Evolutionary conservation across 92 coral and sea anemone species (phyloP).

Genomic region (Umimayanthus kanabou): DNA sequence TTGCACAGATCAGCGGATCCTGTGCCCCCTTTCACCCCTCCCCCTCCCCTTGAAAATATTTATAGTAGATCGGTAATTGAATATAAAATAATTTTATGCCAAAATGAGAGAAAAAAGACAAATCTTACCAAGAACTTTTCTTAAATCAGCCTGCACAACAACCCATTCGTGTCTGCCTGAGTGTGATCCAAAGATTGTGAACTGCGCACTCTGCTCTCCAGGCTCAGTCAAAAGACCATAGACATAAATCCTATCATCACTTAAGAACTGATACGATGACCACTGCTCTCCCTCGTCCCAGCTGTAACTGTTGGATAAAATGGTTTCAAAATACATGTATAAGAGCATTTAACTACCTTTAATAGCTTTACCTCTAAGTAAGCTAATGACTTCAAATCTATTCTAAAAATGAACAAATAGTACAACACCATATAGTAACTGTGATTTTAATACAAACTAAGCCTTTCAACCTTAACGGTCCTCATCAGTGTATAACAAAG

Average conservation of each 20-base stretch:
- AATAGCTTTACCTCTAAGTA: background rate
- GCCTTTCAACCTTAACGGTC: no score
- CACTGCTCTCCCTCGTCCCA: conserved; percentile 94
- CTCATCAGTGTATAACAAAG: no score
- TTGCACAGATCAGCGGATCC: no score
- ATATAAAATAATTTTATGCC: background rate
- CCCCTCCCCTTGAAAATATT: no score
- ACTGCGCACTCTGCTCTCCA: conserved; percentile 83
- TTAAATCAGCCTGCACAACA: conserved; percentile 83
- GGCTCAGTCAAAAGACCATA: conserved; percentile 97
- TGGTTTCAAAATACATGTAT: background rate
- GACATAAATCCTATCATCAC: conserved; percentile 67
- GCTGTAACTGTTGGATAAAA: conserved; percentile 73
- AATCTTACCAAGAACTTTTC: conserved; percentile 67
- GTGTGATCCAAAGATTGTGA: conserved; percentile 88
- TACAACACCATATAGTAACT: no score
- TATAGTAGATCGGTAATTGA: background rate
- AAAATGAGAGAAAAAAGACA: background rate
- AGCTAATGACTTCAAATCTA: background rate
- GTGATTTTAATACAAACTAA: no score
- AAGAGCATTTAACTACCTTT: background rate
- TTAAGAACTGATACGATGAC: conserved; percentile 70
- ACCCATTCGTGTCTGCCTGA: conserved; percentile 80
- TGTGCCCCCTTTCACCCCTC: no score
- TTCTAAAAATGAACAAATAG: no score